Base-by-base conservation (phyloP, 2,797 vertebrate species). In the Antennarius maculatus region DNA sequence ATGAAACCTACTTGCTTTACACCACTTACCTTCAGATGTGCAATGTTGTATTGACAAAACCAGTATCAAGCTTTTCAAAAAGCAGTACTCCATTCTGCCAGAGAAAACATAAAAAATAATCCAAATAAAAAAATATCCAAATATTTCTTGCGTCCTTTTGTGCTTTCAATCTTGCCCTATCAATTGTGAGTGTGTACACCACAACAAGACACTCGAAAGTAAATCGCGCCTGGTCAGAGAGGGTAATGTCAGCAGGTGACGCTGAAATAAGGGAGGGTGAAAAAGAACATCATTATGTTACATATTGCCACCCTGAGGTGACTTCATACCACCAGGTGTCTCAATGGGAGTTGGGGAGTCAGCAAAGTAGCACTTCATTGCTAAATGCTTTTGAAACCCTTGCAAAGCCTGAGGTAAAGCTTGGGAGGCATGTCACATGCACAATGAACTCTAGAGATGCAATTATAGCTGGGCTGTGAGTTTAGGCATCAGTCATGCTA, bases 381-480 rank as follows among this genome's bases (percentile, higher is more conserved):
- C 66, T 52, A 90, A 90, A 92, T 91, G 80, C 64, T 84, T 79
- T 50, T 49, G 68, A 74, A 85, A 81, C 65, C 79, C 71, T 76
- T 79, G 69, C 70, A 81, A 66, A 74, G 64, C 54, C 72, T 56
- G 39, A 54, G 83, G 79, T 74, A 69, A 79, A 83, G 78, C 81
- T 68, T 59, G 56, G 74, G 62, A 45, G 85, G 87, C 88, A 91
- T 93, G 89, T 93, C 88, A 81, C 92, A 93, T 88, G 78, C 80
- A 79, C 71, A 78, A 77, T 82, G 85, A 91, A 91, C 82, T 81
- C 79, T 75, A 69, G 57, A 66, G 62, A 85, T 83, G 88, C 85
- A 93, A 93, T 93, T 93, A 93, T 86, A 88, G 76, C 47, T 69
- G 77, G 64, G 56, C 66, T 91, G 92, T 84, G 80, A 92, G 71